Conservation (phyloP, 2,113 vertebrate genomes). For the Podocnemis expansa region DNA sequence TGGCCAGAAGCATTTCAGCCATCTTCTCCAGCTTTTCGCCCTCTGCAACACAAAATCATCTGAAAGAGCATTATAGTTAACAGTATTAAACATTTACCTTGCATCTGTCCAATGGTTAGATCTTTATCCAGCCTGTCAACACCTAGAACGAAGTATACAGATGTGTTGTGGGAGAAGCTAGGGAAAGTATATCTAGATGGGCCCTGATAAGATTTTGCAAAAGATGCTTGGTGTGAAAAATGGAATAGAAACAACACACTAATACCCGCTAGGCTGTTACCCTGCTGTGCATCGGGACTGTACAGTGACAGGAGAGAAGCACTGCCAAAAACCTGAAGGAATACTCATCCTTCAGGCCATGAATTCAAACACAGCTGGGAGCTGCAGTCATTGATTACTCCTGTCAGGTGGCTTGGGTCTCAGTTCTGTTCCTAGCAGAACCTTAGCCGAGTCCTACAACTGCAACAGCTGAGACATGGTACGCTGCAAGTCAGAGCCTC, state of each 20-base stretch:
- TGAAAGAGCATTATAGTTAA: background rate
- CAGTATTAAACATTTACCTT: slow-evolving; percentile 81
- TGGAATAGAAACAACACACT: background rate
- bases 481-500: background rate
- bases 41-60: background rate
- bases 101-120: slow-evolving; percentile 99
- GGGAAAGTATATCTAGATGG: background rate
- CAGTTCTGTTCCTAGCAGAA: background rate
- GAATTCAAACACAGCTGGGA: background rate
- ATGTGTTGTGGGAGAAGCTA: background rate
- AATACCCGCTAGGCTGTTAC: background rate
- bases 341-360: background rate
- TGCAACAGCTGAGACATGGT: background rate
- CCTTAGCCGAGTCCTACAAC: background rate
- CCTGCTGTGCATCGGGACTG: background rate
- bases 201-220: background rate
- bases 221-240: background rate
- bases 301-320: background rate
- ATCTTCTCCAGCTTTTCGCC: rapidly evolving
- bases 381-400: background rate
- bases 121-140: slow-evolving; percentile 99
- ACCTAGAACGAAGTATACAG: slow-evolving; percentile 79
- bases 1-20: background rate
- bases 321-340: background rate
- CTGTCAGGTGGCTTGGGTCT: background rate